Evolutionary conservation across 92 coral and sea anemone species (phyloP).

Genomic region (Porites divaricata): DNA sequence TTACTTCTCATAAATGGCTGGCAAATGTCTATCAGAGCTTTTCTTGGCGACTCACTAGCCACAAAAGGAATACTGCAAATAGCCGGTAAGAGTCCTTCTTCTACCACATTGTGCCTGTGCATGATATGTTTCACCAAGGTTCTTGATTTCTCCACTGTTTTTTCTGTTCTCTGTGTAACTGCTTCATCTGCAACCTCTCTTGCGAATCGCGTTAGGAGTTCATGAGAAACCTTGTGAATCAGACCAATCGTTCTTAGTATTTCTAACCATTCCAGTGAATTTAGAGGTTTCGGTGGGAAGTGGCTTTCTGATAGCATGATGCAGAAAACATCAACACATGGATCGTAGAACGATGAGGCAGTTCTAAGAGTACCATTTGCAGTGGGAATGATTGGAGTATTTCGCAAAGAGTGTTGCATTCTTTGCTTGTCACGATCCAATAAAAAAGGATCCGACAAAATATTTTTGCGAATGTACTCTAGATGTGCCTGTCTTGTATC

Average conservation of each 20-base stretch:
- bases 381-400: conserved; percentile 47
- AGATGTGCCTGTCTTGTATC: conserved; percentile 16
- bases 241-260: conserved; percentile 66
- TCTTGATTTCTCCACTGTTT: conserved; percentile 59
- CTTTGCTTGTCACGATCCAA: neutral
- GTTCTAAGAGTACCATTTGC: conserved; percentile 45
- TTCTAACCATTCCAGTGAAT: conserved; percentile 44
- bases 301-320: conserved; percentile 43
- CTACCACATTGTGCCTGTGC: conserved; percentile 4
- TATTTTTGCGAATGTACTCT: neutral
- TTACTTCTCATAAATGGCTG: conserved; percentile 32
- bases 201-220: conserved; percentile 53
- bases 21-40: conserved; percentile 24
- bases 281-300: conserved; percentile 69
- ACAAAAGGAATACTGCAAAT: conserved; percentile 61
- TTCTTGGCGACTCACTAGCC: conserved; percentile 14
- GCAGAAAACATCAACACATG: conserved; percentile 53
- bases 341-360: conserved; percentile 70
- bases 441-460: neutral
- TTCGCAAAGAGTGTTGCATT: conserved; percentile 2
- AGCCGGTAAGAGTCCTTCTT: conserved; percentile 18
- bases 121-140: conserved; percentile 59
- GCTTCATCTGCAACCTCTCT: conserved; percentile 62
- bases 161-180: neutral
- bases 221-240: conserved; percentile 44